These are phyloP conservation scores for Chrysoperla carnea DNA, from an alignment of 1,140 invertebrate genomes.

Conservation along the genomic window DNA sequence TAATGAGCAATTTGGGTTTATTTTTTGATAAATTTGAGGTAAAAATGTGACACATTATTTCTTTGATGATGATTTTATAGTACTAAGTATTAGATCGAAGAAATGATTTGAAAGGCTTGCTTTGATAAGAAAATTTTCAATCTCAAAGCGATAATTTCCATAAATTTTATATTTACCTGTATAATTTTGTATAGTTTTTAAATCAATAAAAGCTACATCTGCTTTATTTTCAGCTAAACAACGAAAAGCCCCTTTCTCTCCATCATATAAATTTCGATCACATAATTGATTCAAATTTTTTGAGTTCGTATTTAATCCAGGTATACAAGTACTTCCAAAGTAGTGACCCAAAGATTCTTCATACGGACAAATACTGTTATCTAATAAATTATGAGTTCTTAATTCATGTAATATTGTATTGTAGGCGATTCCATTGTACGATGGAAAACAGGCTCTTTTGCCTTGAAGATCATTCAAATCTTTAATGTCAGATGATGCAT, in stretches of 20 bases:
- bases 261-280: conserved; percentile 19
- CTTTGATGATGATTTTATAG: too few species aligned
- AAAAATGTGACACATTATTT: too few species aligned
- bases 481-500: conserved; percentile 32
- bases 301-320: conserved; percentile 16
- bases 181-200: conserved; percentile 45
- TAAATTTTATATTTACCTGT: conserved; percentile 24
- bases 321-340: conserved; percentile 41
- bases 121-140: too few species aligned
- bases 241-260: conserved; percentile 47
- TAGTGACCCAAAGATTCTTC: conserved; percentile 30
- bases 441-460: conserved; percentile 49
- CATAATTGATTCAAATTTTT: conserved; percentile 4
- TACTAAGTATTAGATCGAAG: too few species aligned
- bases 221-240: conserved; percentile 61
- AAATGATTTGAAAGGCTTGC: too few species aligned
- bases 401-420: conserved; percentile 39
- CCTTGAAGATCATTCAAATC: conserved; percentile 41
- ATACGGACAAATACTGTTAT: conserved; percentile 21
- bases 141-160: conserved; percentile 2
- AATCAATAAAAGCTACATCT: conserved; percentile 74
- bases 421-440: conserved; percentile 44
- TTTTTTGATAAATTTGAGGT: too few species aligned
- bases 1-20: too few species aligned
- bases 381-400: conserved; percentile 23